Conservation (phyloP, 2,888 invertebrate genomes). For the Malthinus seriepunctatus region DNA sequence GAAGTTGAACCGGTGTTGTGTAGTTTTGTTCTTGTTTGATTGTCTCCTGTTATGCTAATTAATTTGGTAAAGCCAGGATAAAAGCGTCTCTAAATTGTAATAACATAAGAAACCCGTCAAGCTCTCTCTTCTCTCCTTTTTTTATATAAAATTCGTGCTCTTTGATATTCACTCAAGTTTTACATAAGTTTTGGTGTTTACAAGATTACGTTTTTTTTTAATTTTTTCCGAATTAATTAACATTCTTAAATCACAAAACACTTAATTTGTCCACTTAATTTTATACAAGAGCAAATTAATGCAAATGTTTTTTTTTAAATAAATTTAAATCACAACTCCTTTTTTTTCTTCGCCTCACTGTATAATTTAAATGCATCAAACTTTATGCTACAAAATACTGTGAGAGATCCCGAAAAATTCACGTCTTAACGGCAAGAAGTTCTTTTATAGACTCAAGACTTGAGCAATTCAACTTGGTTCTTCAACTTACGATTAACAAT, state of each 20-base stretch:
- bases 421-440: conserved; percentile 29
- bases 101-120: conserved; percentile 8
- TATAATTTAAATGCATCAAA: conserved; percentile 3
- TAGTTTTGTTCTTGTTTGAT: conserved; percentile 23
- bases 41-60: conserved; percentile 30
- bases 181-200: conserved; percentile 25
- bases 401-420: conserved; percentile 10
- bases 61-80: conserved; percentile 22
- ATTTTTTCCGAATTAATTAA: conserved; percentile 20
- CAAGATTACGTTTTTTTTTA: conserved; percentile 21
- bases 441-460: conserved; percentile 40
- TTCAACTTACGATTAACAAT: conserved; percentile 41
- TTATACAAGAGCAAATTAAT: conserved; percentile 9
- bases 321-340: background rate
- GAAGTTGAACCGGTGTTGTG: conserved; percentile 19
- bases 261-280: too few species aligned
- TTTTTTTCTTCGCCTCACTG: conserved; percentile 5
- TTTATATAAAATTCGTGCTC: conserved; percentile 9
- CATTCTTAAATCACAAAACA: conserved; percentile 6
- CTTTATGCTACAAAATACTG: background rate
- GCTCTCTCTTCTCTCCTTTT: too few species aligned
- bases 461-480: conserved; percentile 30
- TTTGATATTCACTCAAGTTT: conserved; percentile 18
- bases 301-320: conserved; percentile 6
- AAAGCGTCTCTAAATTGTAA: conserved; percentile 18